A percentile compares a stretch with the other conserved stretches of the same genome.
These are phyloP conservation scores for Anseranas semipalmata DNA, from an alignment of 2,113 vertebrate genomes.

Conservation along the genomic window DNA sequence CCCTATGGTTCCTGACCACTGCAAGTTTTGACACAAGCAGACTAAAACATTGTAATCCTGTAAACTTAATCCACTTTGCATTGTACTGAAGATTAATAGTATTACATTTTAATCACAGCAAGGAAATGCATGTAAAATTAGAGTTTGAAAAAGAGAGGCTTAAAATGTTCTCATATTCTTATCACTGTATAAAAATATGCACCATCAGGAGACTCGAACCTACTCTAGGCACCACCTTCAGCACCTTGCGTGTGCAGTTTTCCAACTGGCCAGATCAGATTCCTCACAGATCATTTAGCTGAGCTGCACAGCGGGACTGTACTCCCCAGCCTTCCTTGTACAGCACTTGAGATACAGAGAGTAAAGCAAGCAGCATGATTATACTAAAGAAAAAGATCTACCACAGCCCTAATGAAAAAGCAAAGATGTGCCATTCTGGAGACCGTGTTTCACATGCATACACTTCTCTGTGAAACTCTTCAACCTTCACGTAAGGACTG, in stretches of 20 bases:
- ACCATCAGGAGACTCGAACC: background rate
- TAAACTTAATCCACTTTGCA: background rate
- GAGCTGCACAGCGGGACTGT: background rate
- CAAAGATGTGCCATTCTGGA: background rate
- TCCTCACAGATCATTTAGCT: background rate
- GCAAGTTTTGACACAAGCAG: background rate
- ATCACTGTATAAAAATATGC: background rate
- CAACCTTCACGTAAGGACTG: background rate
- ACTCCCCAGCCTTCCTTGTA: background rate
- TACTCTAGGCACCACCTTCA: background rate
- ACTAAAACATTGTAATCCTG: background rate
- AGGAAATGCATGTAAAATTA: background rate
- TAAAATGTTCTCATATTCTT: background rate
- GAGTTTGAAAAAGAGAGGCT: background rate
- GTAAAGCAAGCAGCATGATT: background rate
- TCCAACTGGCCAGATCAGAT: background rate
- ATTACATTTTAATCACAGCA: background rate
- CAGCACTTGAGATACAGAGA: background rate
- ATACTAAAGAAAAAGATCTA: background rate
- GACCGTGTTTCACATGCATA: rapidly evolving
- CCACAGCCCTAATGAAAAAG: background rate
- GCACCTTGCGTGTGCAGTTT: rapidly evolving
- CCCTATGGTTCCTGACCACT: background rate
- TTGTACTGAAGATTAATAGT: background rate
- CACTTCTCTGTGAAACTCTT: background rate